Evolutionary conservation across 2,888 invertebrate species (phyloP).

Genomic region (Ceramica pisi): DNA sequence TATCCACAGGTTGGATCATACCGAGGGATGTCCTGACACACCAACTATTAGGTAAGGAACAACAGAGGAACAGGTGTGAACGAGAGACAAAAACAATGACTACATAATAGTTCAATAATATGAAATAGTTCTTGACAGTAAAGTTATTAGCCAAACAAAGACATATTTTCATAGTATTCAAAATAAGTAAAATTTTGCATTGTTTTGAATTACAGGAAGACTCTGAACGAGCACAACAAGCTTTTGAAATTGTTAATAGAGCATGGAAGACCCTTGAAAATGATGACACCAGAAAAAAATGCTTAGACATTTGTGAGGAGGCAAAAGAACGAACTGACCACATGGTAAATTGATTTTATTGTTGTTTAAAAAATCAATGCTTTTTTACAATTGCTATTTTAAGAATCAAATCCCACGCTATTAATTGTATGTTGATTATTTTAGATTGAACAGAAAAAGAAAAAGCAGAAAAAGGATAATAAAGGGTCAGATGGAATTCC

Average conservation of each 20-base stretch:
- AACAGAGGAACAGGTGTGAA: constrained; percentile 63
- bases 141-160: constrained; percentile 50
- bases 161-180: constrained; percentile 32
- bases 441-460: constrained; percentile 97
- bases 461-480: constrained; percentile 98
- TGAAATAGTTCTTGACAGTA: constrained; percentile 45
- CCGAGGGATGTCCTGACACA: constrained; percentile 77
- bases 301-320: constrained; percentile 99
- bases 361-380: constrained; percentile 31
- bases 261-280: constrained; percentile 99
- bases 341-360: constrained; percentile 91
- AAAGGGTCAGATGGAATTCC: constrained; percentile 94
- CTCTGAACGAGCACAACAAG: constrained; percentile 97
- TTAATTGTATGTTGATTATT: constrained; percentile 53
- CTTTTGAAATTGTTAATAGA: constrained; percentile 98
- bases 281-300: constrained; percentile 97
- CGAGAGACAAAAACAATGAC: constrained; percentile 42
- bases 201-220: constrained; percentile 93
- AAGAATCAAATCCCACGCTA: constrained; percentile 29
- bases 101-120: constrained; percentile 19
- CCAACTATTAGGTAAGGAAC: constrained; percentile 84
- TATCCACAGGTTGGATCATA: constrained; percentile 87
- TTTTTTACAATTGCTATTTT: constrained; percentile 36
- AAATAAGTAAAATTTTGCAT: constrained; percentile 31
- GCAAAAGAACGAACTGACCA: constrained; percentile 98